phyloP scores from a whole-genome alignment of 2,888 invertebrate species.

The Cylloceria caligata region DNA sequence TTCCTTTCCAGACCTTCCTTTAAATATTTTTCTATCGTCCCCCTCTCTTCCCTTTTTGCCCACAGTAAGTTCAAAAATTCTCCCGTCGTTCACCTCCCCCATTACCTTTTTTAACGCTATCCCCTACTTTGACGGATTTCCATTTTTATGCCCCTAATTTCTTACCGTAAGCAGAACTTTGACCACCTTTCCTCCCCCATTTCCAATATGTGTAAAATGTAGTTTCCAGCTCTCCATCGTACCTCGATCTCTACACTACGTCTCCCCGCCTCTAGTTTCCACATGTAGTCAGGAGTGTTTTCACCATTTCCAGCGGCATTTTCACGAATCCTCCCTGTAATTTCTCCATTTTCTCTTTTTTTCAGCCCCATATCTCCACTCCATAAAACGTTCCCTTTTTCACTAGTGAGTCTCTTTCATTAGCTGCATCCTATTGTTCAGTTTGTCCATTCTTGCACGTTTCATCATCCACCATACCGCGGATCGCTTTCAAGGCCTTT shows the following conservation, averaged over 20 bases:
- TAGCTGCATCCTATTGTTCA: too few species aligned
- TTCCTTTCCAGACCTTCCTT: neutral
- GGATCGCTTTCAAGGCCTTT: too few species aligned
- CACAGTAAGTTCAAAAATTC: neutral
- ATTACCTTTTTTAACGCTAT: neutral
- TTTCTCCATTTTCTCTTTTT: neutral
- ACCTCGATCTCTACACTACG: neutral
- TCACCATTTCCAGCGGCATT: neutral
- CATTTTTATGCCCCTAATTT: neutral
- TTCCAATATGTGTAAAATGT: neutral
- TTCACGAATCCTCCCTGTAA: neutral
- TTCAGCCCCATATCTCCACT: neutral
- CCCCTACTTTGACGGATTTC: neutral
- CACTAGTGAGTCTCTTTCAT: neutral
- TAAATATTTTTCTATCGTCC: neutral
- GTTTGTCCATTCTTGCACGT: too few species aligned
- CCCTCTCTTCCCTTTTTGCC: neutral
- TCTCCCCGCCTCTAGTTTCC: neutral
- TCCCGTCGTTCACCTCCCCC: neutral
- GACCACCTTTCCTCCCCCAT: neutral
- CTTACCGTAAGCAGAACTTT: neutral
- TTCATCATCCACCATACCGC: too few species aligned
- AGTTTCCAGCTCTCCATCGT: neutral
- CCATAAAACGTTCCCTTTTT: neutral
- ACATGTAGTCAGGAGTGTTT: neutral